Evolutionary conservation across 2,113 vertebrate genomes (phyloP), one percentile per base, ranked within the genome.

Genomic region (Ovis canadensis): DNA sequence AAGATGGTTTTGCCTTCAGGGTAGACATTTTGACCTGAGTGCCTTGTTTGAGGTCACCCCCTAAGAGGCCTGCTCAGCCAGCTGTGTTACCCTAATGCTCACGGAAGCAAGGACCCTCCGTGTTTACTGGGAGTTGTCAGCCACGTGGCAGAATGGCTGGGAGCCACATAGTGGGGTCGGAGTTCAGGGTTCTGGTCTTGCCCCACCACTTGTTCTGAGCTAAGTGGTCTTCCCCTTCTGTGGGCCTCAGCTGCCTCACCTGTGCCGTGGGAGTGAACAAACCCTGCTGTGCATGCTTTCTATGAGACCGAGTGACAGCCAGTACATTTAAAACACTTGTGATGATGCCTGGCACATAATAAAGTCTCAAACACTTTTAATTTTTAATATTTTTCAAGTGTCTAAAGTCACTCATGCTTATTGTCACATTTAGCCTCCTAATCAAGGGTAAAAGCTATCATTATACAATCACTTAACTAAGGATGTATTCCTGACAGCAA

Each of bases 391-490:
- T 3, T 77, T 71, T 88, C 71, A 95, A 45, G 15, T 55, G 23
- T 83, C 15, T 31, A 25, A 86, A 81, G 55, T 57, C 74, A 87
- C 78, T 93, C 80, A 40, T 31, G 52, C 2, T 19, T 67, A 93
- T 74, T 25, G 1, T 50, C 77, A 25, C 27, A 50, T 81, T 95
- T 93, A 83, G 45, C 29, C 17, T 97, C 62, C 31, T 29, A 16
- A 83, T 93, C 78, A 87, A 10, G 55, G 62, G 27, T 67, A 83
- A 95, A 91, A 43, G 13, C 43, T 93, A 21, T 67, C 84, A 88
- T 54, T 91, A 33, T n/a, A 40, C 8, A 1, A 36, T 80, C 62
- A 77, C 40, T 43, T 77, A 93, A 78, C 87, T 85, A 88, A 94
- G 48, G 67, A 55, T 23, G 16, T 59, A 54, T 62, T 81, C 48